These are phyloP conservation scores for Takifugu flavidus DNA, from an alignment of 2,113 vertebrate species.

Conservation along the genomic window DNA sequence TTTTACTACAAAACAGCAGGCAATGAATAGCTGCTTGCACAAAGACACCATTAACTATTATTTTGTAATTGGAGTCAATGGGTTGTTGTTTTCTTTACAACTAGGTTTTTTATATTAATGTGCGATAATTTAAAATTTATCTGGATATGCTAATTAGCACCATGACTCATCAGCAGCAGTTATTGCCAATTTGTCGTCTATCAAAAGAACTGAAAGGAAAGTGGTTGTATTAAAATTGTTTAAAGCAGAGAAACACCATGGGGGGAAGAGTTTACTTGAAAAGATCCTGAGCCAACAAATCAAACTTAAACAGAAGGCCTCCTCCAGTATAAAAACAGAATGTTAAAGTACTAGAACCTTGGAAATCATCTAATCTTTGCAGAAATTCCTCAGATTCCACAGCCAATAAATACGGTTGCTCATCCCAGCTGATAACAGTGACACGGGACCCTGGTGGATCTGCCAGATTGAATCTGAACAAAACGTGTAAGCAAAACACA, in stretches of 20 bases:
- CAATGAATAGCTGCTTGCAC: no score
- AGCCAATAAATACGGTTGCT: constrained; percentile 58
- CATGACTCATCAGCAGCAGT: neutral
- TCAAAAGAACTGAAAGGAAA: constrained; percentile 9
- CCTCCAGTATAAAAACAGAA: constrained; percentile 49
- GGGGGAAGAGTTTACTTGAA: constrained; percentile 25
- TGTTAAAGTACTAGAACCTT: constrained; percentile 34
- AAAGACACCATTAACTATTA: no score
- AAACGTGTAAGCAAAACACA: neutral
- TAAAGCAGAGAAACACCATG: constrained; percentile 25
- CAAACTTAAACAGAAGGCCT: constrained; percentile 49
- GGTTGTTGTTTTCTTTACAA: no score
- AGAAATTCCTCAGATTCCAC: constrained; percentile 52
- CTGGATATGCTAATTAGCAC: neutral
- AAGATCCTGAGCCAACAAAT: neutral
- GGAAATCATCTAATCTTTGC: constrained; percentile 59
- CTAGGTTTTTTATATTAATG: no score
- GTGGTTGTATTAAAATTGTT: constrained; percentile 36
- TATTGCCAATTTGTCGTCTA: neutral
- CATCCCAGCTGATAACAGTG: constrained; percentile 39
- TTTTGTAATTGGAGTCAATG: no score
- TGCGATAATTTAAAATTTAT: neutral
- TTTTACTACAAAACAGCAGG: no score
- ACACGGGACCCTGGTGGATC: constrained; percentile 44
- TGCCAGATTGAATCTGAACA: constrained; percentile 3